These are phyloP conservation scores for Pandion haliaetus DNA, from an alignment of 2,113 vertebrate species.

Conservation along the genomic window DNA sequence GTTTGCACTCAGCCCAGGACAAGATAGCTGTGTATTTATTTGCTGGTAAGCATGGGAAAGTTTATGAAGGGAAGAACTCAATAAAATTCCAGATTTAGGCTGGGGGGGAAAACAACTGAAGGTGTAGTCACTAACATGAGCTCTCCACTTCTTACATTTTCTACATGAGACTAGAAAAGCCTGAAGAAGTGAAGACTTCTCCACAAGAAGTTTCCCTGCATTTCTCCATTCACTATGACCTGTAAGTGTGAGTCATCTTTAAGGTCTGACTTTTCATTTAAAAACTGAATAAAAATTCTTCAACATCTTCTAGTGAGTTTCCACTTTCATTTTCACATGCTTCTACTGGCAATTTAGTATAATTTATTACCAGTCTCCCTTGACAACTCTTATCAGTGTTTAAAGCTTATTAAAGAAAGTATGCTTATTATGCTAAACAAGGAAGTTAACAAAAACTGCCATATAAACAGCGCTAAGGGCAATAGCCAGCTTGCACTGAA, in stretches of 20 bases:
- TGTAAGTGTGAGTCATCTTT: not conserved
- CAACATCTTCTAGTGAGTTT: not conserved
- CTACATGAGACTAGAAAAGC: not conserved
- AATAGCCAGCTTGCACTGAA: not conserved
- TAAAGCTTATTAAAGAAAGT: not conserved
- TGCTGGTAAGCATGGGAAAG: not conserved
- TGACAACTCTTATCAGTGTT: not conserved
- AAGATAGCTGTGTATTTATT: not conserved
- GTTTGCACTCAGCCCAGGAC: not conserved
- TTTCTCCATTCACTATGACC: not conserved
- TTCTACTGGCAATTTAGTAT: not conserved
- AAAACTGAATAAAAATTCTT: not conserved
- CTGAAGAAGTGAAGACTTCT: not conserved
- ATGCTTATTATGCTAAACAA: not conserved
- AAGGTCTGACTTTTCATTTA: not conserved
- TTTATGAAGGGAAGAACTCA: not conserved
- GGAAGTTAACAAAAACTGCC: not conserved
- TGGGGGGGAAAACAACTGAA: not conserved
- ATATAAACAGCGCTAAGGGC: not conserved
- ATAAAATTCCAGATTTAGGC: not conserved
- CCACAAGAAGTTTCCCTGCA: not conserved
- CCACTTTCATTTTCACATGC: not conserved
- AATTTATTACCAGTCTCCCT: not conserved
- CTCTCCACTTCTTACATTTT: not conserved
- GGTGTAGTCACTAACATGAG: not conserved